These are phyloP conservation scores for Hoplodrina blanda DNA, from an alignment of 2,888 invertebrate species.

Conservation along the genomic window DNA sequence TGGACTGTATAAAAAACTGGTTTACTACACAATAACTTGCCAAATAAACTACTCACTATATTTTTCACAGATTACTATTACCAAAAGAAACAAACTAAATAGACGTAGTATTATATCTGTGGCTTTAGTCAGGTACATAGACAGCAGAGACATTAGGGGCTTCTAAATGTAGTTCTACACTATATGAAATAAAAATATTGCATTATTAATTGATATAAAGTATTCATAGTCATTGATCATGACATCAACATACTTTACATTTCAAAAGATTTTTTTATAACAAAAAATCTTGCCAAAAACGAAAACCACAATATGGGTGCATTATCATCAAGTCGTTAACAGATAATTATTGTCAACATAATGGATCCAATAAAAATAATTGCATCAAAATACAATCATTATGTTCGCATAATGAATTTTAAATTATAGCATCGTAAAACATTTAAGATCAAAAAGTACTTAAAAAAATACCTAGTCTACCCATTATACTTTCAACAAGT, in stretches of 20 bases:
- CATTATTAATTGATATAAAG: too few species aligned
- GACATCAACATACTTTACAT: neutral
- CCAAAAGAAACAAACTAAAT: neutral
- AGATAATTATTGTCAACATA: constrained; percentile 14
- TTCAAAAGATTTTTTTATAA: neutral
- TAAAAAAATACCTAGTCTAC: constrained; percentile 43
- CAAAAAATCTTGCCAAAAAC: neutral
- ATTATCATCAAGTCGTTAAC: constrained; percentile 17
- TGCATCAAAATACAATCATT: constrained; percentile 34
- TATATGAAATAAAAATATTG: too few species aligned
- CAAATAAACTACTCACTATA: too few species aligned
- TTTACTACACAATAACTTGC: too few species aligned
- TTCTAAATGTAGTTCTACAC: too few species aligned
- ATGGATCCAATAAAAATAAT: constrained; percentile 44
- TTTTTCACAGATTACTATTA: too few species aligned
- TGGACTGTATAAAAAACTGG: too few species aligned
- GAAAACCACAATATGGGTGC: neutral
- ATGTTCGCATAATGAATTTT: constrained; percentile 39
- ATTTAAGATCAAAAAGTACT: constrained; percentile 50
- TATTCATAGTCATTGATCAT: too few species aligned
- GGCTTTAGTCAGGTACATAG: too few species aligned
- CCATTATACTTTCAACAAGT: constrained; percentile 49
- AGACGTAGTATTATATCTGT: too few species aligned
- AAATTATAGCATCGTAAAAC: constrained; percentile 45
- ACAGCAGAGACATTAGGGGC: too few species aligned